Percentiles rank a stretch among this genome's conserved stretches.
These are phyloP conservation scores for Diachasma alloeum DNA, from an alignment of 1,140 invertebrate genomes.

Conservation along the genomic window DNA sequence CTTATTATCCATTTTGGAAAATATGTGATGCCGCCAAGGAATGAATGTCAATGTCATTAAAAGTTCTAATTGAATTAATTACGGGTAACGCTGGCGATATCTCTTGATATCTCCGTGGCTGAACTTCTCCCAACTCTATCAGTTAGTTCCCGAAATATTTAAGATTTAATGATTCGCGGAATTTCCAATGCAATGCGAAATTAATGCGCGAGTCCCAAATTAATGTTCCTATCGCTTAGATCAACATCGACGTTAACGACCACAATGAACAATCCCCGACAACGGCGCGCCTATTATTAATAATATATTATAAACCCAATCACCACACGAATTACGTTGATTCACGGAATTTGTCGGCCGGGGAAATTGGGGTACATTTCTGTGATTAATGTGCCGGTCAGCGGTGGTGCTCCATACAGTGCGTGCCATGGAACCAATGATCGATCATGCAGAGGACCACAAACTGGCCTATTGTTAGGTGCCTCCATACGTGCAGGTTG, in stretches of 20 bases:
- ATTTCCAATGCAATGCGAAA: too few species aligned
- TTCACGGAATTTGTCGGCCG: background rate
- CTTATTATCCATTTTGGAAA: too few species aligned
- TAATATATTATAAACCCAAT: background rate
- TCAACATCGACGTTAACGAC: background rate
- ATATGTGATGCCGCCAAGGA: too few species aligned
- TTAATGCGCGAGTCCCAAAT: too few species aligned
- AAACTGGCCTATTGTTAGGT: background rate
- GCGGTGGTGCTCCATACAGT: background rate
- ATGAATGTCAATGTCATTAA: too few species aligned
- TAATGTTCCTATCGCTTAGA: background rate
- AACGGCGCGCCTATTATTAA: background rate
- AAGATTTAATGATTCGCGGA: too few species aligned
- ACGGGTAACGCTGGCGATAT: too few species aligned
- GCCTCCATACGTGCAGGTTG: background rate
- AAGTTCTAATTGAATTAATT: too few species aligned
- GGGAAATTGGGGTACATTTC: background rate
- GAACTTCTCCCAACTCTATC: too few species aligned
- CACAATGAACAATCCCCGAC: background rate
- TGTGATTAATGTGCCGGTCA: background rate
- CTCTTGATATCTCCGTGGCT: too few species aligned
- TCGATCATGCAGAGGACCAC: constrained; percentile 1
- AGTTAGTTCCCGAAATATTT: too few species aligned
- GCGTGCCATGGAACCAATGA: background rate
- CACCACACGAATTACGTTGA: background rate